Evolutionary conservation across 2,797 vertebrate genomes (phyloP), one percentile per base, ranked within the genome.

Genomic region (Spatula versicolor): DNA sequence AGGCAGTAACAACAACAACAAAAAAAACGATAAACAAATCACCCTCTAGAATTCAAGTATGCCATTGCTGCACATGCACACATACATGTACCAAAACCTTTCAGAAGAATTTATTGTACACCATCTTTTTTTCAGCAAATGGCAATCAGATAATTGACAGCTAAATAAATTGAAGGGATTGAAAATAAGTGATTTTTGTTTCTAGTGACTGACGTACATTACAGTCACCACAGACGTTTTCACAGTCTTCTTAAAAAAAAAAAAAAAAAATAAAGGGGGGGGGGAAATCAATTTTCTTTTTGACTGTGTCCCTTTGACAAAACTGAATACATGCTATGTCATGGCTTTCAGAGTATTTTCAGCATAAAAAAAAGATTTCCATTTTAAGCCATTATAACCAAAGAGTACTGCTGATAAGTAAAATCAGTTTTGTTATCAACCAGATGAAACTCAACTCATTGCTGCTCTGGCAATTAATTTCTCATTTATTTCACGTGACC

Each of bases 321-420:
- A 95, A 77, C 28, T 13, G 45, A 92, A 73, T 43, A 55, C 20
- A 39, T 28, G 25, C 21, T 50, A 25, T 25, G 50, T 83, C 78
- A 77, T 23, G 9, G 60, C 20, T 94, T 89, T 85, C 56, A 64
- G 35, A 59, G 6, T 46, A 83, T 35, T 86, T 90, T 68, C 84
- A 71, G n/a, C 25, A 85, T 54, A n/a, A 4, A 7, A 88, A 60
- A 72, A 50, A 30, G 1, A 16, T 2, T 63, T 86, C 77, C 71
- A 78, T 55, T 83, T 91, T 74, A 88, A 55, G 69, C 46, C 69
- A 52, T 83, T 75, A 86, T 1, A 78, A 37, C 22, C 52, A 84
- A 10, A 52, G 35, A 92, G 1, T 39, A 73, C 13, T 56, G 39
- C 31, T 82, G 71, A n/a, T 86, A 69, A 81, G 33, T 9, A 92